Percentiles rank a stretch among this genome's conserved stretches.
Evolutionary conservation across 1,140 invertebrate genomes (phyloP).

Genomic region (Brachionus sp.): DNA sequence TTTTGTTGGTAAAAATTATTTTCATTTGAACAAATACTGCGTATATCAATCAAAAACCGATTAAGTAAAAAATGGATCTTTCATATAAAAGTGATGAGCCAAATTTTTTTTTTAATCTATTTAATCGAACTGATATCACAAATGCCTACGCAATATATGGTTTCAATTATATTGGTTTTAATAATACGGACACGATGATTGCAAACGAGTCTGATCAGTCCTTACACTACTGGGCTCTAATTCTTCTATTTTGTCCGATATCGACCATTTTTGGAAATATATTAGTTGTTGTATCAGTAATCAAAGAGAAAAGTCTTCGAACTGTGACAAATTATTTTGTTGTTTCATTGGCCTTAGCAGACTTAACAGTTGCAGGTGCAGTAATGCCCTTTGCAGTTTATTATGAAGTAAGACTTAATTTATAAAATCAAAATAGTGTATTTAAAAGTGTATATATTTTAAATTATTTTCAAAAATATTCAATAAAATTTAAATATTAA

Average conservation of each 20-base stretch:
- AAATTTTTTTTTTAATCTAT: neutral
- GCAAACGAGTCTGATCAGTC: neutral
- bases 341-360: conserved; percentile 91
- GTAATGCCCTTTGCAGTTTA: conserved; percentile 98
- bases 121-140: neutral
- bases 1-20: neutral
- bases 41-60: neutral
- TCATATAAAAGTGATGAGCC: neutral
- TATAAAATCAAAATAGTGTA: neutral
- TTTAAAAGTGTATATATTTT: neutral
- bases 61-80: neutral
- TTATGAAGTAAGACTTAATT: conserved; percentile 74
- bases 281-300: conserved; percentile 88
- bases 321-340: conserved; percentile 98
- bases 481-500: neutral
- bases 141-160: neutral
- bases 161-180: conserved; percentile 24
- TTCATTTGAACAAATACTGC: neutral
- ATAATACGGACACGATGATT: neutral
- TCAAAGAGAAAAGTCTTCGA: conserved; percentile 74
- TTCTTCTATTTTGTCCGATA: conserved; percentile 81
- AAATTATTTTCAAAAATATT: too few species aligned
- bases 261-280: conserved; percentile 93
- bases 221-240: conserved; percentile 71
- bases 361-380: conserved; percentile 86